Evolutionary conservation across 1,140 invertebrate species (phyloP).

Genomic region (Psilanteris sp.): DNA sequence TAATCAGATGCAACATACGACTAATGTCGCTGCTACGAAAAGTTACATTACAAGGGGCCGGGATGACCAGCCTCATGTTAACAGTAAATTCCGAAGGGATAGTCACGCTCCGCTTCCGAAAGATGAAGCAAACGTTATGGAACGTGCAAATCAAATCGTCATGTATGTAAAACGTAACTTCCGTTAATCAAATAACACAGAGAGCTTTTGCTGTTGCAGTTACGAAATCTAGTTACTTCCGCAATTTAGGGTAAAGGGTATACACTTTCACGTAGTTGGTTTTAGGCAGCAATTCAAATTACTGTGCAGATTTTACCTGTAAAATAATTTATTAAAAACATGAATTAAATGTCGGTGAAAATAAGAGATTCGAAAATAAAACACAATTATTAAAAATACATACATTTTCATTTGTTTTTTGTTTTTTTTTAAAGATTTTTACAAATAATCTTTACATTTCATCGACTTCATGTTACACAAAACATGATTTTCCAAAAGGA

Average conservation of each 20-base stretch:
- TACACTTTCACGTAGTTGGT: slow-evolving; percentile 19
- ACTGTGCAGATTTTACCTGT: slow-evolving; percentile 37
- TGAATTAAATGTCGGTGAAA: slow-evolving; percentile 34
- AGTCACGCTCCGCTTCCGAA: slow-evolving; percentile 81
- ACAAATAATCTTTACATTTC: slow-evolving; percentile 21
- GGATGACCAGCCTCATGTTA: slow-evolving; percentile 77
- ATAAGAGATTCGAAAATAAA: no score
- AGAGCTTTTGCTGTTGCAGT: slow-evolving; percentile 38
- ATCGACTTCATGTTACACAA: slow-evolving; percentile 38
- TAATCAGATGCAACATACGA: slow-evolving; percentile 77
- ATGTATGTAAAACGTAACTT: slow-evolving; percentile 84
- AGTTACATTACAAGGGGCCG: slow-evolving; percentile 73
- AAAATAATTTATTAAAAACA: slow-evolving; percentile 10
- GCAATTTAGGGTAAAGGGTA: slow-evolving; percentile 44
- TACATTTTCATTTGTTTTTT: no score
- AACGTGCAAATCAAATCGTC: slow-evolving; percentile 90
- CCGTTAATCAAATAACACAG: slow-evolving; percentile 38
- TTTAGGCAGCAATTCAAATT: slow-evolving; percentile 14
- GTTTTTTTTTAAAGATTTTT: no score
- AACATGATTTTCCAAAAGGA: slow-evolving; percentile 38
- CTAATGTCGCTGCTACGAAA: slow-evolving; percentile 71
- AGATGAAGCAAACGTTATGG: slow-evolving; percentile 88
- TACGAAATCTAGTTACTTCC: slow-evolving; percentile 44
- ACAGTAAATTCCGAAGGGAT: slow-evolving; percentile 78
- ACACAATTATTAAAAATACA: no score